Evolutionary conservation across 2,113 vertebrate genomes (phyloP).

Genomic region (Megaceryle torquata): DNA sequence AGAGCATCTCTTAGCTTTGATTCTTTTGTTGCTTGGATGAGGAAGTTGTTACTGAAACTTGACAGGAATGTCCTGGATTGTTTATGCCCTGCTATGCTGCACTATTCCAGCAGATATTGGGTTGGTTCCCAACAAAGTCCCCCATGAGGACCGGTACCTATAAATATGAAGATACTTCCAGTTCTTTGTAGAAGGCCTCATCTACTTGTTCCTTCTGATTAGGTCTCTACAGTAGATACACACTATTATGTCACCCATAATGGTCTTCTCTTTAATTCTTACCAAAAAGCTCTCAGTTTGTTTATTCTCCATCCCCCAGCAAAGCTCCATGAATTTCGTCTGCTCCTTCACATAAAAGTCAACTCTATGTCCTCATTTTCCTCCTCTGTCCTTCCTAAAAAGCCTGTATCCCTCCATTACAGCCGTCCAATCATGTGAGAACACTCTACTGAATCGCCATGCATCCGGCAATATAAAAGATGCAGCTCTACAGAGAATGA

Average conservation of each 20-base stretch:
- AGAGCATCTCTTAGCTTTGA: background rate
- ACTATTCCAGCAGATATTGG: background rate
- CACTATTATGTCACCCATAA: background rate
- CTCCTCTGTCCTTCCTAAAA: background rate
- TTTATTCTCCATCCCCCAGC: background rate
- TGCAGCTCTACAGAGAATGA: rapidly evolving
- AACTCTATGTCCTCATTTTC: background rate
- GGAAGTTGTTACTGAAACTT: background rate
- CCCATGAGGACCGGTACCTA: background rate
- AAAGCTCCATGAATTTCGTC: background rate
- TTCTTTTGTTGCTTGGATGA: background rate
- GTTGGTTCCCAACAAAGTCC: background rate
- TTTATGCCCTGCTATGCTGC: background rate
- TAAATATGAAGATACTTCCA: background rate
- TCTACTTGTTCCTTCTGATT: background rate
- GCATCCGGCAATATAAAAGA: background rate
- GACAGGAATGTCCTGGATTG: background rate
- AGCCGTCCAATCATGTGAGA: background rate
- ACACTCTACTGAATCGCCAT: background rate
- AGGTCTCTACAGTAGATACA: background rate
- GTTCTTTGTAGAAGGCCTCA: background rate
- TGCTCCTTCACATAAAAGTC: background rate
- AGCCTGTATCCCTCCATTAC: rapidly evolving
- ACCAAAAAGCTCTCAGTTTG: background rate
- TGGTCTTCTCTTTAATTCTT: background rate